These are phyloP conservation scores for Neotoxoptera formosana DNA, from an alignment of 1,140 invertebrate species.

Conservation along the genomic window DNA sequence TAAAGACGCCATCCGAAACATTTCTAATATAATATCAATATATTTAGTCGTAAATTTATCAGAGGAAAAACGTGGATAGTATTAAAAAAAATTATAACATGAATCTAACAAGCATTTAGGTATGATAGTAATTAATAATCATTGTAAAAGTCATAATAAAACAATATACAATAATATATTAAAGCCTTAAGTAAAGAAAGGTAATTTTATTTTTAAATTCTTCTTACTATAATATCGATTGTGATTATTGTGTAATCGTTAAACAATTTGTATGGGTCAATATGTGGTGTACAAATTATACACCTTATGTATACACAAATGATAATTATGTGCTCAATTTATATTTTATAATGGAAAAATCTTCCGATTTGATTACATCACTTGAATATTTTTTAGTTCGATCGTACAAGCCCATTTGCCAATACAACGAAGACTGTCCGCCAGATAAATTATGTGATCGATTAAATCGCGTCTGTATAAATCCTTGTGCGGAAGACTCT, in stretches of 20 bases:
- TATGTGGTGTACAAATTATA: not conserved
- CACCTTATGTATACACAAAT: not conserved
- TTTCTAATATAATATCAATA: no score
- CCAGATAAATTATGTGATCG: slow-evolving; percentile 81
- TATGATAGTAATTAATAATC: no score
- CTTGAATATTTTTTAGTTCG: slow-evolving; percentile 57
- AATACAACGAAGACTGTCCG: slow-evolving; percentile 89
- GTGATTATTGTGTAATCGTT: not conserved
- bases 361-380: not conserved
- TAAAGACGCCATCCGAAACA: no score
- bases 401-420: slow-evolving; percentile 77
- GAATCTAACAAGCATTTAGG: no score
- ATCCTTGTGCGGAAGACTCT: slow-evolving; percentile 81
- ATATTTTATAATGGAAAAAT: not conserved
- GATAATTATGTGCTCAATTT: not conserved
- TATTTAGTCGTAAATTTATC: no score
- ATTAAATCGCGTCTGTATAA: slow-evolving; percentile 81
- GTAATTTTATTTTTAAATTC: not conserved
- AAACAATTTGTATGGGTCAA: not conserved
- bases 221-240: not conserved
- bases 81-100: no score
- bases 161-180: no score
- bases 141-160: no score
- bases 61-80: no score
- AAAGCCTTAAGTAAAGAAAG: no score